These are phyloP conservation scores for Cephonodes hylas DNA, from an alignment of 2,888 invertebrate species.

Conservation along the genomic window DNA sequence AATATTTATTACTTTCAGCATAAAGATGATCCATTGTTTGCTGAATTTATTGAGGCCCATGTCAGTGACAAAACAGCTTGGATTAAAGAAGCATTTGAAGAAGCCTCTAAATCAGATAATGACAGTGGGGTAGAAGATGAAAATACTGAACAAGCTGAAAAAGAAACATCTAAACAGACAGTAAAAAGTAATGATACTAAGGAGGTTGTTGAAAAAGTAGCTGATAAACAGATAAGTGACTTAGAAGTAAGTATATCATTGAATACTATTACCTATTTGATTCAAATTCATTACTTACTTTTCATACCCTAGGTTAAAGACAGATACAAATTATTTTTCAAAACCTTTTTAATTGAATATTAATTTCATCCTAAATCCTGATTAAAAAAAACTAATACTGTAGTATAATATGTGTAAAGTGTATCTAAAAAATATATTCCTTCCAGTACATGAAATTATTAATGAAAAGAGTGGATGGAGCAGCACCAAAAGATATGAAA, in stretches of 20 bases:
- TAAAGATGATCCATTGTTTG: conserved; percentile 93
- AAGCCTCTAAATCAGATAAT: conserved; percentile 57
- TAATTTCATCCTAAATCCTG: no score
- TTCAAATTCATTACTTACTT: no score
- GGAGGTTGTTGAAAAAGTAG: conserved; percentile 80
- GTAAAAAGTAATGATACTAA: conserved; percentile 29
- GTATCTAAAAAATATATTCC: conserved; percentile 7
- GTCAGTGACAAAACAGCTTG: conserved; percentile 73
- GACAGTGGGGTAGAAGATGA: conserved; percentile 60
- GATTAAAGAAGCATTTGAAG: conserved; percentile 62
- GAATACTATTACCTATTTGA: no score
- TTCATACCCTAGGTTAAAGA: no score
- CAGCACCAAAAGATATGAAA: conserved; percentile 31
- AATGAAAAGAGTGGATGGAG: conserved; percentile 74
- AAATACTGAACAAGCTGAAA: conserved; percentile 22
- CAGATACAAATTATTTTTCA: no score
- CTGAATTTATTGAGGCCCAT: conserved; percentile 94
- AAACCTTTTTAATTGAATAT: no score
- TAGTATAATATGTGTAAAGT: no score
- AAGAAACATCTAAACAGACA: conserved; percentile 23
- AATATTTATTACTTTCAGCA: conserved; percentile 72
- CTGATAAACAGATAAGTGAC: conserved; percentile 88
- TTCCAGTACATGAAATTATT: conserved; percentile 87
- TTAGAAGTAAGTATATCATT: conserved; percentile 82
- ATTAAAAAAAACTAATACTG: no score